A percentile compares a stretch with the other conserved stretches of the same genome.
Evolutionary conservation across 2,888 invertebrate species (phyloP).

Genomic region (Dorcus parallelipipedus): DNA sequence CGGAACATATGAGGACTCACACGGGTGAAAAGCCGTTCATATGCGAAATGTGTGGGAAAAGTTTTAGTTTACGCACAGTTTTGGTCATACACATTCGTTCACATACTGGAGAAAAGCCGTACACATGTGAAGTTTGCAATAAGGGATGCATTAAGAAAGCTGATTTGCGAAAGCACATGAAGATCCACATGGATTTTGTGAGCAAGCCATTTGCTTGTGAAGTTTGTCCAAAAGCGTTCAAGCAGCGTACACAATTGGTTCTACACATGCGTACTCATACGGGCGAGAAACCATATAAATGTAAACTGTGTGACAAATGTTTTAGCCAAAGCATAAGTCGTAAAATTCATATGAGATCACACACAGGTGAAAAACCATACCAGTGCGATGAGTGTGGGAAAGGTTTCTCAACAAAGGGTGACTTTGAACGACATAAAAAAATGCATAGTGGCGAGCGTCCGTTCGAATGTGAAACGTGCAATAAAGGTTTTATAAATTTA

Average conservation of each 20-base stretch:
- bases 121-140: slow-evolving; percentile 74
- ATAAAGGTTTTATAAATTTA: background rate
- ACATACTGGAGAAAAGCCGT: slow-evolving; percentile 97
- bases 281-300: background rate
- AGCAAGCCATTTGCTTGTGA: too few species aligned
- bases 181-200: too few species aligned
- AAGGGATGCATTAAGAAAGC: too few species aligned
- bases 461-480: background rate
- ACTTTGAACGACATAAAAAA: background rate
- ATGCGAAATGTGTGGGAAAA: too few species aligned
- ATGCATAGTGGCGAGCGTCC: background rate
- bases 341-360: background rate
- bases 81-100: slow-evolving; percentile 71
- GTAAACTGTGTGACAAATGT: background rate
- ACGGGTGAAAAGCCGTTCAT: too few species aligned
- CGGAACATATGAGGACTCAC: too few species aligned
- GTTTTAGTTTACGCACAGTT: too few species aligned
- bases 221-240: too few species aligned
- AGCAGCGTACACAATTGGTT: too few species aligned
- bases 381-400: background rate
- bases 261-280: background rate
- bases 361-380: background rate
- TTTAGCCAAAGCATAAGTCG: background rate
- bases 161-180: too few species aligned
- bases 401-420: background rate